Conservation (phyloP, 1,140 invertebrate genomes). For the Pygmarrhopalites habei region DNA sequence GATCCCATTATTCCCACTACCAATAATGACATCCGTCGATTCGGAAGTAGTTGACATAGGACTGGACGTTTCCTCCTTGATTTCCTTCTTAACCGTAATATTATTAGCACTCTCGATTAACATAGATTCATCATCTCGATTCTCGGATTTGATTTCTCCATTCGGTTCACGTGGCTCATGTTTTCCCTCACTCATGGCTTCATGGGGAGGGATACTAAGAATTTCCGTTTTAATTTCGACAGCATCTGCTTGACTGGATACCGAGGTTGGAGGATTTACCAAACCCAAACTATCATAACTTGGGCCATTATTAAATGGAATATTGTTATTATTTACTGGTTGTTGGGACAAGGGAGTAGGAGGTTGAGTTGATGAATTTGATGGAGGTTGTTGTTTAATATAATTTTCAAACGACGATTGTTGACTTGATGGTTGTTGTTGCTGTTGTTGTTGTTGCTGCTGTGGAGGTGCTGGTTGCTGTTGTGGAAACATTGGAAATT, state of each 20-base stretch:
- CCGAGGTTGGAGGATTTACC: slow-evolving; percentile 22
- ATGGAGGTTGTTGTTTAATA: slow-evolving; percentile 26
- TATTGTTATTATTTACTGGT: slow-evolving; percentile 11
- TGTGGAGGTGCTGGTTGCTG: slow-evolving; percentile 38
- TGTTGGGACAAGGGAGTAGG: slow-evolving; percentile 40
- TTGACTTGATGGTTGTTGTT: slow-evolving; percentile 26
- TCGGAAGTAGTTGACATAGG: slow-evolving; percentile 34
- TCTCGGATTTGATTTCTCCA: slow-evolving; percentile 27
- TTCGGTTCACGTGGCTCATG: slow-evolving; percentile 29
- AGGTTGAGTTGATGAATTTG: slow-evolving; percentile 20
- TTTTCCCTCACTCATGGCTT: slow-evolving; percentile 22
- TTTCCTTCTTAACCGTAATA: slow-evolving; percentile 23
- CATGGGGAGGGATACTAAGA: slow-evolving; percentile 18
- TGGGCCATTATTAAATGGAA: slow-evolving; percentile 29
- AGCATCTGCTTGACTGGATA: slow-evolving; percentile 8
- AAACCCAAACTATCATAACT: slow-evolving; percentile 28
- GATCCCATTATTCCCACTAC: neutral
- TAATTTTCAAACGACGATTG: slow-evolving; percentile 32
- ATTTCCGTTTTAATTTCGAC: slow-evolving; percentile 29
- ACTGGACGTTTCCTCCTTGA: slow-evolving; percentile 34
- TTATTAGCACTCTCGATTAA: slow-evolving; percentile 9
- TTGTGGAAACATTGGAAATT: slow-evolving; percentile 25
- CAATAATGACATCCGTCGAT: slow-evolving; percentile 20
- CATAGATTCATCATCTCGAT: slow-evolving; percentile 20
- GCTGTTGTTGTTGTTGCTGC: slow-evolving; percentile 36